Conservation (phyloP, 2,888 invertebrate species). For the Lasioglossum villosulum region DNA sequence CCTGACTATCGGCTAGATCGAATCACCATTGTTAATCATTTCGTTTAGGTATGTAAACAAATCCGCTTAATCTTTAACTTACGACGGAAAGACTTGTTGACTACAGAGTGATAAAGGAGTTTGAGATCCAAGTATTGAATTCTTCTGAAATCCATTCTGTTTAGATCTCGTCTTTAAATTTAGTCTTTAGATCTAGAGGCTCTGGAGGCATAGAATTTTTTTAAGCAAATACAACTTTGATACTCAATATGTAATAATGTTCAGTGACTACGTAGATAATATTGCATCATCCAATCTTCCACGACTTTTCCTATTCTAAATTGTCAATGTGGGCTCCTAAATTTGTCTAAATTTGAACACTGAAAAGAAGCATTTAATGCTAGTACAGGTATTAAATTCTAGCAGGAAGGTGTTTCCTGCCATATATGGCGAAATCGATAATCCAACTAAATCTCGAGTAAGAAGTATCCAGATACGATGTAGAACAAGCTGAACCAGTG, state of each 20-base stretch:
- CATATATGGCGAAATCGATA: background rate
- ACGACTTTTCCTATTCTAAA: background rate
- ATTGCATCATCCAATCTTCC: background rate
- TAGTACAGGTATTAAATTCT: too few relatives aligned
- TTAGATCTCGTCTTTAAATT: background rate
- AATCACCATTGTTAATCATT: background rate
- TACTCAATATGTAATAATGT: background rate
- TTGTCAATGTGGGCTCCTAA: background rate
- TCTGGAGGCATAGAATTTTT: background rate
- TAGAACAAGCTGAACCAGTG: background rate
- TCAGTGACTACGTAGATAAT: too few relatives aligned
- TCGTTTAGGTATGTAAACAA: background rate
- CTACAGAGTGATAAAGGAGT: background rate
- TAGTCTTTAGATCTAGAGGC: background rate
- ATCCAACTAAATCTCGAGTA: background rate
- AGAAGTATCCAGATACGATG: background rate
- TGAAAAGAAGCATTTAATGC: background rate
- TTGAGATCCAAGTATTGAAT: background rate
- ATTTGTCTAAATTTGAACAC: too few relatives aligned
- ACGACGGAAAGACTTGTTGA: background rate
- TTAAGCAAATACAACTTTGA: background rate
- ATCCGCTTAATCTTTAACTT: background rate
- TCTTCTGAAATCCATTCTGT: background rate
- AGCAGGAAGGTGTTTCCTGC: background rate
- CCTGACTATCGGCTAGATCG: conserved; percentile 69